Conservation (phyloP, 2,113 vertebrate species). For the Lathamus discolor region DNA sequence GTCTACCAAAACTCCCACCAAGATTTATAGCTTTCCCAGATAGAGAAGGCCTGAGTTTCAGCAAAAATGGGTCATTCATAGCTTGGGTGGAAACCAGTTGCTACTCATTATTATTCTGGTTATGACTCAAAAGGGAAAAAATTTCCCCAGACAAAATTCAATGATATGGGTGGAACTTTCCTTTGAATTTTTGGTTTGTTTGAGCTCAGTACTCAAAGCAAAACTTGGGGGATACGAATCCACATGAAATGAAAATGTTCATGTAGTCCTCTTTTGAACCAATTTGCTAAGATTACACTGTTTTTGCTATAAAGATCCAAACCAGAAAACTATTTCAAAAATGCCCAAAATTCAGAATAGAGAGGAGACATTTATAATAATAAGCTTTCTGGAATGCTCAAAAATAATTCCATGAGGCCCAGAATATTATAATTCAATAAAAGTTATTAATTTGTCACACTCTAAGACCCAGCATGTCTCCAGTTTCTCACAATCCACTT, state of each 20-base stretch:
- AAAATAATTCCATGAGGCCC: background rate
- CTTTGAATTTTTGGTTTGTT: slow-evolving; percentile 35
- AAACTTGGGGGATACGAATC: background rate
- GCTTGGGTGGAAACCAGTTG: slow-evolving; percentile 37
- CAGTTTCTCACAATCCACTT: background rate
- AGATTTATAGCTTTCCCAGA: background rate
- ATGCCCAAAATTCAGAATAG: background rate
- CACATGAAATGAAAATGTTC: slow-evolving; percentile 1
- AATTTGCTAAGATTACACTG: background rate
- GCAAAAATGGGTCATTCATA: background rate
- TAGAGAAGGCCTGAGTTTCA: background rate
- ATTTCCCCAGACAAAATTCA: background rate
- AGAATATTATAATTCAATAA: background rate
- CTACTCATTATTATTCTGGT: slow-evolving; percentile 39
- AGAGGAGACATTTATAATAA: background rate
- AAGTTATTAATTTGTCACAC: background rate
- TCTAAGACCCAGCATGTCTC: background rate
- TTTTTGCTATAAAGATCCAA: background rate
- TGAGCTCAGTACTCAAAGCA: slow-evolving; percentile 19
- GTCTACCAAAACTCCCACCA: background rate
- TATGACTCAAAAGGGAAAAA: slow-evolving; percentile 32
- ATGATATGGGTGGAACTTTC: slow-evolving; percentile 13
- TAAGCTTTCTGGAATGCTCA: background rate
- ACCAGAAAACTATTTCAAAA: background rate
- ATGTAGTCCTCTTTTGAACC: background rate